Evolutionary conservation across 2,113 vertebrate genomes (phyloP).

Genomic region (Panurus biarmicus): DNA sequence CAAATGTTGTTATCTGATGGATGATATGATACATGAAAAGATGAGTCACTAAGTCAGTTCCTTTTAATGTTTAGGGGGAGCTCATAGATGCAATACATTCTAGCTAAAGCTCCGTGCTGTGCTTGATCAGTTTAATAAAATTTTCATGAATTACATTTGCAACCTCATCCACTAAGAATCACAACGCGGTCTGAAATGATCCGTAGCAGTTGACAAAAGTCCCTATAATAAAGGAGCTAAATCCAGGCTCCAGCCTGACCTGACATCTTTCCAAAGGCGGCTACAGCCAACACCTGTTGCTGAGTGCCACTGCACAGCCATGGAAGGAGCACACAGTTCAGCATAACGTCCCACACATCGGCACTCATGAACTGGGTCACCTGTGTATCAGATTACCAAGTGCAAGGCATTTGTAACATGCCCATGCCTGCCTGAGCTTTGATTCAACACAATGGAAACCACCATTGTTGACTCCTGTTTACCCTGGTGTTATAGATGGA

Average conservation of each 20-base stretch:
- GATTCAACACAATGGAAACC: not conserved
- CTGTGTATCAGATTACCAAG: not conserved
- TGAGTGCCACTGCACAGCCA: rapidly evolving
- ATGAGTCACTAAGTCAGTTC: slow-evolving; percentile 3
- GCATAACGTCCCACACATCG: not conserved
- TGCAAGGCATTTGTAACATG: not conserved
- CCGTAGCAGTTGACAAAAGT: not conserved
- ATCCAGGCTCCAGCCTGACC: not conserved
- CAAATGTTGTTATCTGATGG: slow-evolving; percentile 11
- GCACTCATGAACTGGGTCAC: not conserved
- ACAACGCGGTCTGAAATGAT: not conserved
- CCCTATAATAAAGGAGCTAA: not conserved
- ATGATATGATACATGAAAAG: not conserved
- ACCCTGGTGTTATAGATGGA: not conserved
- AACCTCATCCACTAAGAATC: not conserved
- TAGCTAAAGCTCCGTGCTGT: not conserved
- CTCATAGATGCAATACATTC: not conserved
- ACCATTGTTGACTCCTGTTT: not conserved
- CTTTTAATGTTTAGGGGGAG: not conserved
- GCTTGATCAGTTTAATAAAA: slow-evolving; percentile 3
- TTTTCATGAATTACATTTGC: not conserved
- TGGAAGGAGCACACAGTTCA: rapidly evolving
- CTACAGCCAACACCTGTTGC: not conserved
- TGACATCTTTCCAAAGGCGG: not conserved
- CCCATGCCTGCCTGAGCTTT: not conserved